A percentile compares a stretch with the other conserved stretches of the same genome.
Conservation (phyloP, 2,797 vertebrate genomes). For the Anniella stebbinsi region DNA sequence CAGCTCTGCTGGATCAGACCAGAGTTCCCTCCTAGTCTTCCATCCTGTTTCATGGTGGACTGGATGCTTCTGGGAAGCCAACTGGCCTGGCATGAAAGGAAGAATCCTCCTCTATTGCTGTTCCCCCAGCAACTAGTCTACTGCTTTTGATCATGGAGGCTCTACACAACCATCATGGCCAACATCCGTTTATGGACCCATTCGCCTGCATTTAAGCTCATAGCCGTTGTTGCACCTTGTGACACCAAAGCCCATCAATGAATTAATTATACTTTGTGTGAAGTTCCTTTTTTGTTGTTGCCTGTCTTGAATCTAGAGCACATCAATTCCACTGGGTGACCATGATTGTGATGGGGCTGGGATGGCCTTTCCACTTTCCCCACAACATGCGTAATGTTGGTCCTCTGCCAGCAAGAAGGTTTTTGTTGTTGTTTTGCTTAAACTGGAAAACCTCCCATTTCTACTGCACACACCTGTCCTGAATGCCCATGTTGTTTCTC, state of each 20-base stretch:
- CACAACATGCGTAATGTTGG: background rate
- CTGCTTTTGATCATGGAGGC: background rate
- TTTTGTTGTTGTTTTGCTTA: too few species aligned
- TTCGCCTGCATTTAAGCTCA: too few species aligned
- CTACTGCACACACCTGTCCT: background rate
- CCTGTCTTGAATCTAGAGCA: background rate
- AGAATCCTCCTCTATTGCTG: background rate
- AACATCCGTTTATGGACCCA: background rate
- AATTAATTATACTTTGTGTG: background rate
- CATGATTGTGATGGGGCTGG: too few species aligned
- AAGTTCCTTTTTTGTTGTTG: background rate
- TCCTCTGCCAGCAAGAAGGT: too few species aligned
- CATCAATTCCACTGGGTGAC: background rate
- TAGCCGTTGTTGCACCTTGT: background rate
- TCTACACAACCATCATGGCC: background rate
- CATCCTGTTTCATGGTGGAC: background rate
- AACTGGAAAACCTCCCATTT: background rate
- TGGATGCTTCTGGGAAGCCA: too few species aligned
- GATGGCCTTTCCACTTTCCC: background rate
- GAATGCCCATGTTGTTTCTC: background rate
- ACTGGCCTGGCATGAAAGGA: background rate
- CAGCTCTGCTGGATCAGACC: background rate
- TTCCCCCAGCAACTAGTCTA: background rate
- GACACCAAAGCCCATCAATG: too few species aligned
- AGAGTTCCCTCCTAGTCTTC: background rate